Percentiles rank a stretch among this genome's conserved stretches.
phyloP scores from a whole-genome alignment of 2,113 vertebrate genomes.

The Cyphomyrus plagiostoma region DNA sequence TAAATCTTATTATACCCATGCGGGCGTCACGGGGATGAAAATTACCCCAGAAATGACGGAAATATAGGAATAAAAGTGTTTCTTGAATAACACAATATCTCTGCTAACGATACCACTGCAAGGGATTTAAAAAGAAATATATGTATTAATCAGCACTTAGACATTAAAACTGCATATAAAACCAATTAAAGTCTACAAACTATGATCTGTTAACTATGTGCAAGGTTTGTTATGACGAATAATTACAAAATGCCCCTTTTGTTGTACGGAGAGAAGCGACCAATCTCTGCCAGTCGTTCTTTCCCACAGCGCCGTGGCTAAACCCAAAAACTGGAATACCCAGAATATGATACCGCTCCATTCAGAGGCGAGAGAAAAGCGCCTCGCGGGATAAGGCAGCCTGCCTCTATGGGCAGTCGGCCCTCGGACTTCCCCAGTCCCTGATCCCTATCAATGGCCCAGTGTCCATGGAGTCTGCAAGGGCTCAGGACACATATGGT shows the following conservation, averaged over 20 bases:
- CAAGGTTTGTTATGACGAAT: not conserved
- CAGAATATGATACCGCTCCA: not conserved
- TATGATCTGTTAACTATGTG: not conserved
- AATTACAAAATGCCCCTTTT: not conserved
- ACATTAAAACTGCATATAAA: not conserved
- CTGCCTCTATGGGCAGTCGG: not conserved
- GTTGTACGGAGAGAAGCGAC: not conserved
- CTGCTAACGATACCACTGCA: constrained; percentile 74
- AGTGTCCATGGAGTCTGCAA: not conserved
- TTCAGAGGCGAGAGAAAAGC: not conserved
- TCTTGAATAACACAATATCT: constrained; percentile 67
- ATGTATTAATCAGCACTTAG: constrained; percentile 18
- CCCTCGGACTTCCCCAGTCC: no score
- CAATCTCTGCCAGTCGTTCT: not conserved
- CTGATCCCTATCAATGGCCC: not conserved
- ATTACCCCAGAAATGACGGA: constrained; percentile 70
- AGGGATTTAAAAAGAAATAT: constrained; percentile 42
- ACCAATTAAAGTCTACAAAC: not conserved
- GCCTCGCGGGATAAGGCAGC: not conserved
- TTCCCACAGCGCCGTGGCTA: not conserved
- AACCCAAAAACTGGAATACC: not conserved
- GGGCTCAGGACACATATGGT: not conserved
- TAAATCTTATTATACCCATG: constrained; percentile 13
- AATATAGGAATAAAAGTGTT: constrained; percentile 70
- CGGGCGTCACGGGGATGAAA: constrained; percentile 10